Evolutionary conservation across 1,140 invertebrate species (phyloP).

Genomic region (Uloborus diversus): DNA sequence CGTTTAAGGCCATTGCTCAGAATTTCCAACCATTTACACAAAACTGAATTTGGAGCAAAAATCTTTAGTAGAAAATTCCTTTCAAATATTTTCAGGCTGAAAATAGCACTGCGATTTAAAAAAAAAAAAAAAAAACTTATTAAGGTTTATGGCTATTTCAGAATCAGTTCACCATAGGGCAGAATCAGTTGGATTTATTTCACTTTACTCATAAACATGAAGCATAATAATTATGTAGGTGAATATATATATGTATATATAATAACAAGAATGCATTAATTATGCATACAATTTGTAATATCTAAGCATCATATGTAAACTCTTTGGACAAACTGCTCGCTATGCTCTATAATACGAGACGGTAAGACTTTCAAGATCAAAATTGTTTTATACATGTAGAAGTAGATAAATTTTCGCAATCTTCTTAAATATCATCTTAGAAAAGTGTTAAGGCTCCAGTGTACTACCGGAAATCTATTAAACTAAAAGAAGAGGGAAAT

Average conservation of each 20-base stretch:
- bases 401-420: slow-evolving; percentile 7
- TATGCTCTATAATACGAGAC: slow-evolving; percentile 22
- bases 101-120: slow-evolving; percentile 5
- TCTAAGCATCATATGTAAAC: slow-evolving; percentile 8
- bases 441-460: slow-evolving; percentile 45
- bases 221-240: slow-evolving; percentile 8
- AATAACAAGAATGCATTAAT: neutral
- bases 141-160: neutral
- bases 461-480: slow-evolving; percentile 18
- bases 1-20: too few relatives aligned
- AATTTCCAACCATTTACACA: too few relatives aligned
- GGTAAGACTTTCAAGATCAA: slow-evolving; percentile 29
- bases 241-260: slow-evolving; percentile 26
- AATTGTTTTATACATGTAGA: slow-evolving; percentile 22
- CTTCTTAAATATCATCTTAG: neutral
- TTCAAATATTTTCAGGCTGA: neutral
- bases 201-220: neutral
- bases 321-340: neutral
- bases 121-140: neutral
- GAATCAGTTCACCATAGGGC: neutral
- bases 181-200: neutral
- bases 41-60: neutral
- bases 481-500: slow-evolving; percentile 12
- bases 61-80: neutral
- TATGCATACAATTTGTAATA: neutral